These are phyloP conservation scores for Bugulina stolonifera DNA, from an alignment of 2,888 invertebrate species.

Conservation along the genomic window DNA sequence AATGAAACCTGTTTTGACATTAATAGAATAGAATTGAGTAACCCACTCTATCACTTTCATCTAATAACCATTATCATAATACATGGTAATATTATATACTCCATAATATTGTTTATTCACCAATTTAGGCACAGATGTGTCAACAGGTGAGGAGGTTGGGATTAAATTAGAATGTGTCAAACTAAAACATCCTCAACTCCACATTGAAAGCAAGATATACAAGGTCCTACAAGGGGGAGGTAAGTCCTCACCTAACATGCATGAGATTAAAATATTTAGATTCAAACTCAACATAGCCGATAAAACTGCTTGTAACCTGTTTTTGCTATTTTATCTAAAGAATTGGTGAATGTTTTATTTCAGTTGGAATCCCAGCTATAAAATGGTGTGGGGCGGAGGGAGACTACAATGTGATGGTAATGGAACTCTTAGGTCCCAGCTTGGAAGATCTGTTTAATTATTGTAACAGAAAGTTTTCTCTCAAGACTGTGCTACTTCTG, in stretches of 20 bases:
- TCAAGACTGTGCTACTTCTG: conserved; percentile 58
- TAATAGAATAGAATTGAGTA: no score
- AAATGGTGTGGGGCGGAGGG: conserved; percentile 71
- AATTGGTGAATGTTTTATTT: no score
- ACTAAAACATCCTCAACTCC: conserved; percentile 97
- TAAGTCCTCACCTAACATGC: conserved; percentile 43
- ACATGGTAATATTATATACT: no score
- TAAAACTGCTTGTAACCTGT: no score
- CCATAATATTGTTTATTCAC: no score
- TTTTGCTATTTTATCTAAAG: no score
- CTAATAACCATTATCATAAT: no score
- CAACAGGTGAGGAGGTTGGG: conserved; percentile 79
- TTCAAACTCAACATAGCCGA: no score
- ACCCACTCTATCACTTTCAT: no score
- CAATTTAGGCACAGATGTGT: conserved; percentile 56
- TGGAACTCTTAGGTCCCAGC: conserved; percentile 59
- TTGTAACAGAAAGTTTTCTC: conserved; percentile 58
- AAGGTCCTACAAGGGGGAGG: conserved; percentile 96
- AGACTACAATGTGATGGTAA: conserved; percentile 60
- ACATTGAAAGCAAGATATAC: conserved; percentile 99
- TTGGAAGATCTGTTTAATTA: conserved; percentile 60
- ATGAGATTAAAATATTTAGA: no score
- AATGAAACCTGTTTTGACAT: no score
- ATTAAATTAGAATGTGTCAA: conserved; percentile 99
- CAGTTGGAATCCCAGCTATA: conserved; percentile 92